These are phyloP conservation scores for Thermophis baileyi DNA, from an alignment of 2,113 vertebrate species.

Conservation along the genomic window DNA sequence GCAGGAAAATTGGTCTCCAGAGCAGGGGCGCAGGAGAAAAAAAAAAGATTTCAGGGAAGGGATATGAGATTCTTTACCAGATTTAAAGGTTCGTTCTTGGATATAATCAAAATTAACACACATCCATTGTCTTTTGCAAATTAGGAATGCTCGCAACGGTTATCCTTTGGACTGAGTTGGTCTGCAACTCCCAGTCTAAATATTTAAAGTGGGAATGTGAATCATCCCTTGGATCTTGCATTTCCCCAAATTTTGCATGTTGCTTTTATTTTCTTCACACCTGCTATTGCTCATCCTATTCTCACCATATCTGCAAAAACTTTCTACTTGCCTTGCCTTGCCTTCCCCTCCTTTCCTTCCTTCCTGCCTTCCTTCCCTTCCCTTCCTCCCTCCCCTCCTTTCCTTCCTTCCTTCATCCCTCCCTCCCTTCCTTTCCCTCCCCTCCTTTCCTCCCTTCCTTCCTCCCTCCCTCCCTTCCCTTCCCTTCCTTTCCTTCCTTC, in stretches of 20 bases:
- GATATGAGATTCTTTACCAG: neutral
- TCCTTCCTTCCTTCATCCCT: too few relatives aligned
- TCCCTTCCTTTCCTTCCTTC: too few relatives aligned
- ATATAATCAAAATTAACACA: neutral
- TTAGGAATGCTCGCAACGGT: neutral
- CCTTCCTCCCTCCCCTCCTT: too few relatives aligned
- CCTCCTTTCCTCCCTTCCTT: too few relatives aligned
- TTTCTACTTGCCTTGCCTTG: neutral
- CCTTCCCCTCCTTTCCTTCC: too few relatives aligned
- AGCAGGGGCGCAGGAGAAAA: neutral
- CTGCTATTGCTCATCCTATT: neutral
- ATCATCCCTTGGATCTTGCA: neutral
- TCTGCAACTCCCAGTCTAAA: neutral
- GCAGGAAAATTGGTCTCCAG: slow-evolving; percentile 17
- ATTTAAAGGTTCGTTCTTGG: neutral
- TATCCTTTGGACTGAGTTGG: neutral
- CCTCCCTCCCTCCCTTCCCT: too few relatives aligned
- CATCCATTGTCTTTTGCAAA: neutral
- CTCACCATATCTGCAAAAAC: neutral
- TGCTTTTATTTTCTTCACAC: neutral
- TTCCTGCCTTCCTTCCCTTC: too few relatives aligned
- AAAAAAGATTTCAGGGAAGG: neutral
- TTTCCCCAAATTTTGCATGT: neutral
- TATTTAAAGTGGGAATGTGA: neutral
- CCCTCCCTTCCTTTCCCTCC: too few relatives aligned